Evolutionary conservation across 2,113 vertebrate species (phyloP), one percentile per base, ranked within the genome.

Genomic region (Maylandia zebra): DNA sequence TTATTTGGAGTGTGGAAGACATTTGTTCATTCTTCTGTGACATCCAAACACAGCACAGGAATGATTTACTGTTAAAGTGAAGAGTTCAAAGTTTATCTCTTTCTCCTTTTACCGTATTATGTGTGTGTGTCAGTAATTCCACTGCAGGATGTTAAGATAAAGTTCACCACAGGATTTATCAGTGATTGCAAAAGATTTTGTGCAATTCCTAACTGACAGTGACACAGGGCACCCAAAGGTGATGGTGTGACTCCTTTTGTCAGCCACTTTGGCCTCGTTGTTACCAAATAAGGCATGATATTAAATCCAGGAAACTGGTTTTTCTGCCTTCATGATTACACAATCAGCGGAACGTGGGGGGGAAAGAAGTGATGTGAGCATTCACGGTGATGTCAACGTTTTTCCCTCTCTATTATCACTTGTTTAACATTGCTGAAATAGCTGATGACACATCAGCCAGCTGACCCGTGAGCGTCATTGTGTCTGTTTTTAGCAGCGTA

Each of bases 341-440:
- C 86, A 92, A 93, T 85, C 41, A 41, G 64, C 85, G 88, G 45
- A 76, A 90, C 88, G 87, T 83, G 91, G 89, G 89, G 86, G 86
- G 86, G 89, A 53, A 57, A 93, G 89, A 86, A 89, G 59, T 88
- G 88, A 89, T 84, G 76, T n/a, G 79, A 90, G 81, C 83, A 55
- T 32, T 38, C 38, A 71, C 5, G 5, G 79, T 95, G 95, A 95
- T 94, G 94, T 95, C 94, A 93, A 88, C 80, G 45, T 90, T 90
- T 87, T 91, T 87, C 84, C 91, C 13, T 81, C 86, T 92, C 30
- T 88, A 80, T 89, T 84, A 22, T 92, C 91, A 81, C 82, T 92
- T 90, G 69, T 93, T 93, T 78, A 89, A 90, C 88, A 87, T 86
- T 86, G 84, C 91, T 91, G 85, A 95, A 96, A 96, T 94, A 96